Conservation (phyloP, 1,140 invertebrate genomes). For the Vollenhovia emeryi region DNA sequence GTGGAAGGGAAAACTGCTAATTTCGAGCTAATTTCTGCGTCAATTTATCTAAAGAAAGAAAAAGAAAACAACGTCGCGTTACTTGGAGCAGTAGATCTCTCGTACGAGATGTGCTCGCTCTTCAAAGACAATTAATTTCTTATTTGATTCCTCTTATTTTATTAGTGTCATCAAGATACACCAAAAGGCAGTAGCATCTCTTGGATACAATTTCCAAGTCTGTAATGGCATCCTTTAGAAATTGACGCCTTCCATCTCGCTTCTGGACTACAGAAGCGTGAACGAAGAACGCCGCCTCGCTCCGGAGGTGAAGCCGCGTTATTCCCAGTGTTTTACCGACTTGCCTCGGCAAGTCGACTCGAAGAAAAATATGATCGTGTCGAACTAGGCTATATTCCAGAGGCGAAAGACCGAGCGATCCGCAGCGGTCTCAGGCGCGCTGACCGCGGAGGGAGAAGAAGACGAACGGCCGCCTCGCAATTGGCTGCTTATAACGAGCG, state of each 20-base stretch:
- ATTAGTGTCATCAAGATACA: background rate
- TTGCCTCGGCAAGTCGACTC: background rate
- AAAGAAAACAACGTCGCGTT: no score
- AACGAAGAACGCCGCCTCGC: background rate
- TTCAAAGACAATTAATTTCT: background rate
- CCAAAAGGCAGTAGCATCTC: background rate
- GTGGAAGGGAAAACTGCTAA: background rate
- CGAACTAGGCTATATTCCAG: background rate
- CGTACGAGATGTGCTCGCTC: background rate
- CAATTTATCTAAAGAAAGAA: background rate
- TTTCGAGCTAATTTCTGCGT: background rate
- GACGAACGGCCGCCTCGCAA: constrained; percentile 22
- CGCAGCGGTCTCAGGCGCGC: background rate
- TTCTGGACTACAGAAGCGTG: no score
- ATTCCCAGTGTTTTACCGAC: background rate
- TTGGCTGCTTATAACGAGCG: constrained; percentile 59
- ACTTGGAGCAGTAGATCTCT: background rate
- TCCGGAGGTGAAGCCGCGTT: background rate
- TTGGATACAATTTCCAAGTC: no score
- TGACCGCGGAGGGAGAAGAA: background rate
- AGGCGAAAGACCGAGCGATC: background rate
- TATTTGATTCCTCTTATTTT: background rate
- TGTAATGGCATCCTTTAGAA: background rate
- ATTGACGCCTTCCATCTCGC: background rate
- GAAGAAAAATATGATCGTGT: background rate